Base-by-base conservation (phyloP, 2,113 vertebrate genomes). In the Upupa epops region DNA sequence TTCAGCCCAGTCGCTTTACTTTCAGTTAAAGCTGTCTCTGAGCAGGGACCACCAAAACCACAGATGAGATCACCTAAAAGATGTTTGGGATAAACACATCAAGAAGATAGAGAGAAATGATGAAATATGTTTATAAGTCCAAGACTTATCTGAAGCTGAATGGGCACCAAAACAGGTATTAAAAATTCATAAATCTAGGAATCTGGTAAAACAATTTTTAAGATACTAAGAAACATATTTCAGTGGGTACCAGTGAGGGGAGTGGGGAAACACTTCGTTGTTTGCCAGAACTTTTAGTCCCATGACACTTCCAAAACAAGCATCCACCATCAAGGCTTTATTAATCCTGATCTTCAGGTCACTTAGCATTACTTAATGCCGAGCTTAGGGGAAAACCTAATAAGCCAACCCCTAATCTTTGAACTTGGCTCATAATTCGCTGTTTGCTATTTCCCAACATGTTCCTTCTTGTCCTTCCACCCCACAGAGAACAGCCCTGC, bases 331-430 rank as follows among this genome's bases (percentile, higher is more conserved):
- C 56, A 90, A 92, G 46, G 49, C 61, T 88, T 91, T 17, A 64
- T 79, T 95, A 93, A 91, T 78, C 73, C 72, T 92, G 93, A 54
- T 82, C 94, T 72, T 66, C 8, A 32, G 90, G 94, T 83, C 85
- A 88, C 68, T 95, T 60, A 81, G 48, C 68, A 91, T 70, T 59
- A 48, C 36, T 70, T 83, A 79, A 84, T 61, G 77, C 36, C 48
- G 75, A 84, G 73, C 79, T 69, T n/a, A 66, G 76, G 56, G 65
- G 66, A 70, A 86, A 90, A 92, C 55, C 59, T 86, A 90, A 48
- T 65, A 86, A 93, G 25, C 64, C 76, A 94, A 34, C 52, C 6
- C 28, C 51, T 84, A 71, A 92, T 87, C 88, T 91, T 80, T 86
- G 82, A 93, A 82, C 14, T 86, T 84, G 82, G 83, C 73, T 37